Evolutionary conservation across 2,888 invertebrate species (phyloP), one percentile per base, ranked within the genome.

Genomic region (Andrena chrysosceles): DNA sequence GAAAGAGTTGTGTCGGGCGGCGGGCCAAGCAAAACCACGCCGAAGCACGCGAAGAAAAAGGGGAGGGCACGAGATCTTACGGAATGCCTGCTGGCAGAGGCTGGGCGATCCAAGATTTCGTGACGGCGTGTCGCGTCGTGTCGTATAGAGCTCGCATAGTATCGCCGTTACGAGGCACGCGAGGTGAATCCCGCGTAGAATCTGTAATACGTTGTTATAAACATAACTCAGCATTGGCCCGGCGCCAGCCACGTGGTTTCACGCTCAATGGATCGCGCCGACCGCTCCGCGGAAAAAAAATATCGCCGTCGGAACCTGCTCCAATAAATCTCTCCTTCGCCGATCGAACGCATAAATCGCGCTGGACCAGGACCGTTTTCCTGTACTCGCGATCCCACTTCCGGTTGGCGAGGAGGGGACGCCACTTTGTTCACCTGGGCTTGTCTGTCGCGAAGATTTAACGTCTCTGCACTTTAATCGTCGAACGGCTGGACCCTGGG

Each of bases 161-260:
- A 88, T 83, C 82, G 66, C 66, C 66, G 82, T 88, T 87, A 88
- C 87, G 89, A 88, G 78, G 82, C 88, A 63, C 73, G 48, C 68
- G 80, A 23, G 56, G 80, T 63, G 77, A 85, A 86, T 88, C 79
- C 86, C 88, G 66, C 81, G 77, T 74, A 83, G 78, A 73, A 79
- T 81, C 78, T 67, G 81, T 84, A 84, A 84, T 85, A 81, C 80
- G 87, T 87, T 87, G 87, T 88, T 87, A 90, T 91, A 91, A 91
- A 89, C 90, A 91, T 91, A 91, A 91, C 90, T 90, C 85, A 35
- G 67, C 62, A 56, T 68, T 91, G 93, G 92, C 89, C 52, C n/a
- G 16, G 16, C 72, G 91, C 92, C 92, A 92, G 90, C 91, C 93
- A 92, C 91, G 92, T 92, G 92, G 90, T 85, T 85, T 66, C 83